A percentile compares a stretch with the other conserved stretches of the same genome.
These are phyloP conservation scores for Trissonchulus latispiculum DNA, from an alignment of 2,888 invertebrate species.

Conservation along the genomic window DNA sequence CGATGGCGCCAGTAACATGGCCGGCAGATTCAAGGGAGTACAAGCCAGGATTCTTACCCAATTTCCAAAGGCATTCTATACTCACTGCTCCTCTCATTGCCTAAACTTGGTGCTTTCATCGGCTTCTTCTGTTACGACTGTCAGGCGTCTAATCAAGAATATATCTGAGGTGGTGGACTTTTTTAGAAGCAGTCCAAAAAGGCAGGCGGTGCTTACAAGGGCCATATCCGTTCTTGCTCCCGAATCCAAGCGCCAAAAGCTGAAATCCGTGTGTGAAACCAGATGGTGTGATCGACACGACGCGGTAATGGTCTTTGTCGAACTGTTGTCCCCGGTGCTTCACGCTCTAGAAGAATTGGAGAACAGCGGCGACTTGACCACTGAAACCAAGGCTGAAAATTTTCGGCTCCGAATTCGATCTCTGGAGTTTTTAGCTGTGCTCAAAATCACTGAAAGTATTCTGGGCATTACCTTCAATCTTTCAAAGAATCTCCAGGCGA, in stretches of 20 bases:
- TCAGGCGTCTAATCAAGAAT: background rate
- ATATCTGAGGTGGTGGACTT: background rate
- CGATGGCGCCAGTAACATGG: background rate
- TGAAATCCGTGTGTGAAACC: background rate
- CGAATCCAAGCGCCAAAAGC: background rate
- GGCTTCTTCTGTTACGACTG: background rate
- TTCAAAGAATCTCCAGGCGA: background rate
- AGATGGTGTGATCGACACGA: background rate
- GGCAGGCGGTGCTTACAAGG: too few relatives aligned
- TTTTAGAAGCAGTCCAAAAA: background rate
- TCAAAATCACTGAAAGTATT: background rate
- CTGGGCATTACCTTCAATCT: background rate
- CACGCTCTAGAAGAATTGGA: background rate
- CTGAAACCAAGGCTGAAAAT: background rate
- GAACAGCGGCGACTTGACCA: background rate
- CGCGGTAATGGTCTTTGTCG: background rate
- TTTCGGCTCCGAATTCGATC: background rate
- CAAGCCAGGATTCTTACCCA: background rate
- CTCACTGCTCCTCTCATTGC: background rate
- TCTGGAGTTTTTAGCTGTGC: background rate
- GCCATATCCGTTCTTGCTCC: background rate
- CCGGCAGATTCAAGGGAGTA: background rate
- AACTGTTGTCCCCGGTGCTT: background rate
- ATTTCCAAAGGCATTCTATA: background rate
- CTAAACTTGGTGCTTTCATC: background rate